These are phyloP conservation scores for Limulus polyphemus DNA, from an alignment of 2,888 invertebrate genomes.

Conservation along the genomic window DNA sequence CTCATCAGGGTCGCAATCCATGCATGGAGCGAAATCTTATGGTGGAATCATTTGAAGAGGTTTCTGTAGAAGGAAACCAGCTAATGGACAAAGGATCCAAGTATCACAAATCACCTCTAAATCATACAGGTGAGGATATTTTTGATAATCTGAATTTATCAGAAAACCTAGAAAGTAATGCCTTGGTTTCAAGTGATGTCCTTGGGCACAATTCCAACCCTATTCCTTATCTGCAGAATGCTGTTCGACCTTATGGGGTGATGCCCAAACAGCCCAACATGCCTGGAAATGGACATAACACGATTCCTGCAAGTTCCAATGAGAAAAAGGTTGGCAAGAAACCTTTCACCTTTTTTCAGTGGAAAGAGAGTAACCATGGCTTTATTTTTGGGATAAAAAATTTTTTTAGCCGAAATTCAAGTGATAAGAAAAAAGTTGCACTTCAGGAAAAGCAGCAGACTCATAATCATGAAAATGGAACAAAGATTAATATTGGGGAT, in stretches of 20 bases:
- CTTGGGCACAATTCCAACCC: constrained; percentile 37
- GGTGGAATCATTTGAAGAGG: constrained; percentile 43
- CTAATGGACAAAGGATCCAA: constrained; percentile 32
- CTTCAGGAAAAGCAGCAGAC: too few species aligned
- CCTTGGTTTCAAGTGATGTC: constrained; percentile 42
- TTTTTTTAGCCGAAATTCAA: too few species aligned
- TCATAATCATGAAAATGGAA: too few species aligned
- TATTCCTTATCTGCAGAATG: constrained; percentile 60
- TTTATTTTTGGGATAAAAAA: too few species aligned
- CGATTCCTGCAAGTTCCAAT: too few species aligned
- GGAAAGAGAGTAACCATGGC: too few species aligned
- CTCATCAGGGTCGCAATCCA: constrained; percentile 71
- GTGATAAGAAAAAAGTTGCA: too few species aligned
- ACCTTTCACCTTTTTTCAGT: too few species aligned
- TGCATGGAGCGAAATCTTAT: constrained; percentile 62
- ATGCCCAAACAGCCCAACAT: constrained; percentile 38
- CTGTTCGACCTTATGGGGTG: constrained; percentile 42
- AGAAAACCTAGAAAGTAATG: constrained; percentile 33
- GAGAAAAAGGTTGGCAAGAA: too few species aligned
- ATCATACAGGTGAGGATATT: constrained; percentile 26
- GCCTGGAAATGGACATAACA: constrained; percentile 30
- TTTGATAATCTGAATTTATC: constrained; percentile 31
- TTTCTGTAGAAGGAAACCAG: constrained; percentile 39
- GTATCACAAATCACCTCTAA: constrained; percentile 13
- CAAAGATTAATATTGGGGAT: too few species aligned